Evolutionary conservation across 2,797 vertebrate genomes (phyloP).

Genomic region (Sparidentex hasta): DNA sequence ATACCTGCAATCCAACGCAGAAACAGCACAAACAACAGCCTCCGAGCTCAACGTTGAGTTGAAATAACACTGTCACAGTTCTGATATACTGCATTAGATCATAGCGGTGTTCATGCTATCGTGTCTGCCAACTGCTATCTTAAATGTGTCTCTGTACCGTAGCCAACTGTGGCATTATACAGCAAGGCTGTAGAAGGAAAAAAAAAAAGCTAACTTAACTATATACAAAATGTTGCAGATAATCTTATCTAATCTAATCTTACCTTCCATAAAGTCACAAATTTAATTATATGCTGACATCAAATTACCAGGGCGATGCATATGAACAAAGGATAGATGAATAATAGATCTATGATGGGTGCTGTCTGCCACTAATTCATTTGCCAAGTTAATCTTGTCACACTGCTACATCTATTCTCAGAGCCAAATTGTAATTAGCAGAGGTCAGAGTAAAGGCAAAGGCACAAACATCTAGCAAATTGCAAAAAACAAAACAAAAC

Average conservation of each 20-base stretch:
- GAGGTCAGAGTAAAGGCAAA: too few relatives aligned
- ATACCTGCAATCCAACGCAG: background rate
- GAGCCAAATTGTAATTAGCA: background rate
- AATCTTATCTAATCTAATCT: slow-evolving; percentile 45
- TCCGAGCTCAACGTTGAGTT: background rate
- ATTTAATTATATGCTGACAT: slow-evolving; percentile 32
- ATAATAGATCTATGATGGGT: slow-evolving; percentile 8
- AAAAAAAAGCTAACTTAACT: background rate
- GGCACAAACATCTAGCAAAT: background rate
- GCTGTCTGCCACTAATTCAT: slow-evolving; percentile 12
- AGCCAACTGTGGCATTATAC: background rate
- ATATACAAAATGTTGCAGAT: slow-evolving; percentile 6
- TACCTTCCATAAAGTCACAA: slow-evolving; percentile 1
- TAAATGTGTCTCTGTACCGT: slow-evolving; percentile 12
- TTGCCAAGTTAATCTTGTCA: slow-evolving; percentile 25
- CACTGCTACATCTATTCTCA: background rate
- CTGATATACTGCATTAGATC: background rate
- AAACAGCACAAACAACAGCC: background rate
- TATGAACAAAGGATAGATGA: slow-evolving; percentile 15
- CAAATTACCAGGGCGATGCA: slow-evolving; percentile 10
- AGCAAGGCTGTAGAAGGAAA: background rate
- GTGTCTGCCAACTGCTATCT: background rate
- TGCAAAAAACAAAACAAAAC: background rate
- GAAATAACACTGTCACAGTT: background rate
- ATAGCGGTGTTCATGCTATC: background rate